Evolutionary conservation across 2,113 vertebrate genomes (phyloP).

Genomic region (Struthidea cinerea): DNA sequence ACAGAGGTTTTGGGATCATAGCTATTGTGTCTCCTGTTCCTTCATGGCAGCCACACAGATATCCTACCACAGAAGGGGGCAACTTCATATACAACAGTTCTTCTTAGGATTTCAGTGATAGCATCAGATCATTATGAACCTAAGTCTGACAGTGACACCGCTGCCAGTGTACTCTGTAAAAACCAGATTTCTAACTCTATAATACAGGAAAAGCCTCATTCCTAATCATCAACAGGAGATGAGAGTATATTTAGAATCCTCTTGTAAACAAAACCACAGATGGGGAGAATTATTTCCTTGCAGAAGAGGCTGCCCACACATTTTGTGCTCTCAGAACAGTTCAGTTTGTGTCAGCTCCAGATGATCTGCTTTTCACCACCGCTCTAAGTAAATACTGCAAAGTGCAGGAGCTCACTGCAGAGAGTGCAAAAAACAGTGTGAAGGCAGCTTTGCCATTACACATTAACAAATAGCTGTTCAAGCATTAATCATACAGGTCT

Average conservation of each 20-base stretch:
- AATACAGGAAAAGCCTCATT: neutral
- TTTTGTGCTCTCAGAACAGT: neutral
- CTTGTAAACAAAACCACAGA: constrained; percentile 3
- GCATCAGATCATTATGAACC: neutral
- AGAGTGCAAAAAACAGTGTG: neutral
- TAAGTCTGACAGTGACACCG: neutral
- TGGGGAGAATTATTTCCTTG: neutral
- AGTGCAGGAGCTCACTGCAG: neutral
- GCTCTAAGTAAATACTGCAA: neutral
- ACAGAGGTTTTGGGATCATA: neutral
- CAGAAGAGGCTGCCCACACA: neutral
- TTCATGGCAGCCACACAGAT: neutral
- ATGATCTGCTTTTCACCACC: neutral
- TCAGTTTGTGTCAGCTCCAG: neutral
- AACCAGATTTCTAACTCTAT: neutral
- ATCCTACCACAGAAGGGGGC: neutral
- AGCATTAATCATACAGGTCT: neutral
- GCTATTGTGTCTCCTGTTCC: neutral
- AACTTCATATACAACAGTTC: neutral
- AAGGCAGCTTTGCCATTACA: neutral
- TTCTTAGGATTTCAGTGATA: neutral
- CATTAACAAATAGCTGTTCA: neutral
- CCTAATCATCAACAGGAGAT: neutral
- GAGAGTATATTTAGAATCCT: constrained; percentile 27
- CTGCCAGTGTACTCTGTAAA: neutral